Base-by-base conservation (phyloP, 2,113 vertebrate genomes). In the Seriola quinqueradiata region DNA sequence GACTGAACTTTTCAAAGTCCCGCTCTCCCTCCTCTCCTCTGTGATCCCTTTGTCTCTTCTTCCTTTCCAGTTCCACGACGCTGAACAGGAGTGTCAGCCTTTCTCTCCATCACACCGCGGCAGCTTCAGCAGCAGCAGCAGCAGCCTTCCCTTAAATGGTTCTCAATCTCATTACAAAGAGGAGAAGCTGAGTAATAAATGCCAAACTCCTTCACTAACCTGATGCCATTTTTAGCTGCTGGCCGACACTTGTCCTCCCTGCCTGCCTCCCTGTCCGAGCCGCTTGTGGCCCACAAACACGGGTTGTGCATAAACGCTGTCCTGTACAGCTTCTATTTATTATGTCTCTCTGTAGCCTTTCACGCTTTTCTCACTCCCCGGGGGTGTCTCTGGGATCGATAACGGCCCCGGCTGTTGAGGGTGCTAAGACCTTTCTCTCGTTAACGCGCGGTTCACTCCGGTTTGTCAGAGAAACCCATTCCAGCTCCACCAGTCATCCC, bases 351-450 rank as follows among this genome's bases (percentile, higher is more conserved):
- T 19, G 64, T 84, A 88, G 55, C 87, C 92, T 90, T 92, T 93
- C 88, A 69, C 87, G 92, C 93, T 93, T 92, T 94, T 91, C 90
- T 79, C 89, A 79, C 90, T 82, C 84, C 85, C 77, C 11, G 19
- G 77, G 75, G 87, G 71, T 61, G 76, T 79, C 69, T 70, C 5
- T 1, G 1, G 66, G 85, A 89, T 93, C 88, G 76, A 93, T 92
- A 68, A 16, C 71, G 0, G 60, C 67, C 38, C 69, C 4, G 57
- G 72, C 76, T 54, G 78, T 69, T 4, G 77, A 85, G 71, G 89
- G 89, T 83, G 88, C 89, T 74, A 92, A 91, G 88, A 84, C 85
- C 92, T 91, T 91, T 90, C 85, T 89, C 67, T 90, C 63, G 72
- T 89, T 90, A 88, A 87, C 75, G 70, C 84, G 5, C 42, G 7